Percentiles rank a stretch among this genome's conserved stretches.
Evolutionary conservation across 2,888 invertebrate genomes (phyloP).

Genomic region (Platynereis dumerilii): DNA sequence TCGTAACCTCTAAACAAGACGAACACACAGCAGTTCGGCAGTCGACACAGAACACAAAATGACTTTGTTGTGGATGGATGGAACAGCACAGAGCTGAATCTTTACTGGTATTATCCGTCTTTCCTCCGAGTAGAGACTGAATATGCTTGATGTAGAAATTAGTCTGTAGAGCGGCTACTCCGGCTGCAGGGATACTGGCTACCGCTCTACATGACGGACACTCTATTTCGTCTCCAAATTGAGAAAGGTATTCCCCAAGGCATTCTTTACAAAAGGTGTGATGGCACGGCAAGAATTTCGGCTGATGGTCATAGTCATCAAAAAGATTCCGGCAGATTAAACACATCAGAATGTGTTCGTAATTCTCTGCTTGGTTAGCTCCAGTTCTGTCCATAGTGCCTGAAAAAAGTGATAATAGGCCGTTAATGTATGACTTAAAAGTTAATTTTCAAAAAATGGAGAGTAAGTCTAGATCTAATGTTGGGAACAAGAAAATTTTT

Average conservation of each 20-base stretch:
- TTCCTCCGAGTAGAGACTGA: constrained; percentile 38
- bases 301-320: constrained; percentile 58
- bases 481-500: too few relatives aligned
- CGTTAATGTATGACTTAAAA: too few relatives aligned
- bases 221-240: constrained; percentile 42
- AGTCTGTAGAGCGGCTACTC: constrained; percentile 41
- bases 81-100: not conserved
- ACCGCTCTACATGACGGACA: constrained; percentile 42
- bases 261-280: constrained; percentile 63
- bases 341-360: constrained; percentile 48
- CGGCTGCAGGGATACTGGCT: constrained; percentile 40
- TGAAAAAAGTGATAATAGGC: too few relatives aligned
- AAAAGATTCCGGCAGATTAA: constrained; percentile 60
- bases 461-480: too few relatives aligned
- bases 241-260: constrained; percentile 46
- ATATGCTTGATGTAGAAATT: constrained; percentile 44
- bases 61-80: constrained; percentile 14
- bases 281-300: constrained; percentile 62
- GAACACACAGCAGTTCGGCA: constrained; percentile 27
- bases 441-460: too few relatives aligned
- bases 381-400: too few relatives aligned
- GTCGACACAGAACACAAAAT: constrained; percentile 16
- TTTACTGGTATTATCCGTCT: not conserved
- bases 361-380: constrained; percentile 24
- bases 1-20: too few relatives aligned